phyloP scores from a whole-genome alignment of 2,113 vertebrate genomes.

The Pan troglodytes region DNA sequence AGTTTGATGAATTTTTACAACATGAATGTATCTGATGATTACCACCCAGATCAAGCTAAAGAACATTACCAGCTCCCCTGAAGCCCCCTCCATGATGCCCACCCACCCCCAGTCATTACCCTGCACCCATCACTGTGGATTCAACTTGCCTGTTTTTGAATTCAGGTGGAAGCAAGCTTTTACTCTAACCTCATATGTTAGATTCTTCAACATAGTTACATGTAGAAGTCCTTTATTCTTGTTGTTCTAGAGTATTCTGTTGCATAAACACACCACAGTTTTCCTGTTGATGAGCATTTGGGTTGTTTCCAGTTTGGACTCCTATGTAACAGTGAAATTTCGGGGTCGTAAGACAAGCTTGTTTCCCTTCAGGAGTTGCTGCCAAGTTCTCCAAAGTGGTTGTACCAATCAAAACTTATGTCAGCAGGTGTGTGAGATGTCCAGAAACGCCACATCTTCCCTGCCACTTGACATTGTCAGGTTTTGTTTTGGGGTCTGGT shows the following conservation, averaged over 20 bases:
- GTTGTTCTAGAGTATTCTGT: too few relatives aligned
- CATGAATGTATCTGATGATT: neutral
- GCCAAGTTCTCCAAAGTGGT: neutral
- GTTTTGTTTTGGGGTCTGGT: neutral
- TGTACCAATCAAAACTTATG: rapidly evolving
- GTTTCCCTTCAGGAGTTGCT: too few relatives aligned
- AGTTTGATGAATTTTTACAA: neutral
- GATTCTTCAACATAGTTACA: too few relatives aligned
- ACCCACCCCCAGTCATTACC: neutral
- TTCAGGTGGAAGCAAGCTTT: neutral
- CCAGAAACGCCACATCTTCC: neutral
- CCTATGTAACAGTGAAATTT: too few relatives aligned
- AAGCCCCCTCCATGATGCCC: neutral
- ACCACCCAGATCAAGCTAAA: neutral
- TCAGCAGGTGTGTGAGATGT: rapidly evolving
- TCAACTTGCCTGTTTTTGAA: too few relatives aligned
- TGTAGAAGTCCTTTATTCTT: rapidly evolving
- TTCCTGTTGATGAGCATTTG: rapidly evolving
- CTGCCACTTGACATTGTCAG: rapidly evolving
- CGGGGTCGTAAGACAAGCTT: rapidly evolving
- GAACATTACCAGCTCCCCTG: neutral
- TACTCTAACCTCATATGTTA: rapidly evolving
- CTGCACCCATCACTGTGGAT: neutral
- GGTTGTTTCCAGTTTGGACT: neutral
- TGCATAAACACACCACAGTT: too few relatives aligned